phyloP scores from a whole-genome alignment of 2,113 vertebrate genomes.

The Oncorhynchus nerka region DNA sequence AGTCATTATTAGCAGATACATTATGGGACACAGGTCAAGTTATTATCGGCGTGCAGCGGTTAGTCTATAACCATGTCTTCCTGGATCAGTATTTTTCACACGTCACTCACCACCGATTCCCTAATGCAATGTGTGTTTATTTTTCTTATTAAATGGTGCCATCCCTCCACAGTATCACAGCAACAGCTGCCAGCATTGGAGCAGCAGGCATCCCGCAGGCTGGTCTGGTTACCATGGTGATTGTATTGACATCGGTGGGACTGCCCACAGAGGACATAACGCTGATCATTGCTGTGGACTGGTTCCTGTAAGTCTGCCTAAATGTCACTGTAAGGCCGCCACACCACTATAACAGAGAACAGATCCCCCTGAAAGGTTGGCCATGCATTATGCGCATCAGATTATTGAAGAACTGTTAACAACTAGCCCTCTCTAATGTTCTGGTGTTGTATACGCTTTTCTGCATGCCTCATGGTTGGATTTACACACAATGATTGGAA shows the following conservation, averaged over 20 bases:
- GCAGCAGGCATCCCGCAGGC: constrained; percentile 97
- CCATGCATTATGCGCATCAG: constrained; percentile 69
- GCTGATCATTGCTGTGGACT: constrained; percentile 95
- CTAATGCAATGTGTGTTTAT: constrained; percentile 45
- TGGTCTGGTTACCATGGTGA: constrained; percentile 96
- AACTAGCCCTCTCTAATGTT: neutral
- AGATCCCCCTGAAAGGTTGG: constrained; percentile 67
- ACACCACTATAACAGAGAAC: constrained; percentile 40
- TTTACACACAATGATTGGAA: no score
- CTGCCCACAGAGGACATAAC: constrained; percentile 96
- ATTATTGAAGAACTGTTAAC: constrained; percentile 32
- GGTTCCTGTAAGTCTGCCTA: constrained; percentile 93
- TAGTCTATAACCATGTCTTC: neutral
- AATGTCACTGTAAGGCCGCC: constrained; percentile 69
- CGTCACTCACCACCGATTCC: neutral
- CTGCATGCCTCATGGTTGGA: no score
- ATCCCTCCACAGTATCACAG: constrained; percentile 85
- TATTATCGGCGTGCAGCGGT: neutral
- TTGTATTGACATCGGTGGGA: constrained; percentile 95
- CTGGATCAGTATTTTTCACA: no score
- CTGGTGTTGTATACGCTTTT: no score
- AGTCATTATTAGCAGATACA: no score
- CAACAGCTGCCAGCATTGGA: constrained; percentile 94
- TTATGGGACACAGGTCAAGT: no score
- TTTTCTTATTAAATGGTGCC: constrained; percentile 54